Conservation (phyloP, 2,888 invertebrate genomes). For the Empis livida region DNA sequence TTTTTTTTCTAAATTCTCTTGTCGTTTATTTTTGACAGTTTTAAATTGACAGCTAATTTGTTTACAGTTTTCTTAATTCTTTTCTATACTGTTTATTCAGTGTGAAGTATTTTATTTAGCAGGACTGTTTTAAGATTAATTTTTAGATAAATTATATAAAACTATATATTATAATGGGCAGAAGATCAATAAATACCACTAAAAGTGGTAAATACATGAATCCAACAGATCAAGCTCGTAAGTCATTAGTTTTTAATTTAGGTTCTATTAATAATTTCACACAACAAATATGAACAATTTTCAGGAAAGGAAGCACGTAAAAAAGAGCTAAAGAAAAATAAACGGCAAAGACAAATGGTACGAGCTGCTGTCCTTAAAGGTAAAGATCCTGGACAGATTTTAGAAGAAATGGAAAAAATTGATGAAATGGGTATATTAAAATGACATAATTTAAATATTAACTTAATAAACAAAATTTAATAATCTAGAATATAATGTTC, state of each 20-base stretch:
- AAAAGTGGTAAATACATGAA: slow-evolving; percentile 99
- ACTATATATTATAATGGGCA: slow-evolving; percentile 63
- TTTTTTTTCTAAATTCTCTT: too few relatives aligned
- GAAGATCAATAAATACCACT: slow-evolving; percentile 94
- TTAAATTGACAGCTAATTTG: neutral
- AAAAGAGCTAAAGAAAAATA: slow-evolving; percentile 96
- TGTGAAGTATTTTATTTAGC: too few relatives aligned
- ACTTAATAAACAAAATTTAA: slow-evolving; percentile 2
- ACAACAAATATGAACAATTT: slow-evolving; percentile 11
- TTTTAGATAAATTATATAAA: neutral
- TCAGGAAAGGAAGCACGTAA: slow-evolving; percentile 95
- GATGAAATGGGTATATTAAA: slow-evolving; percentile 83
- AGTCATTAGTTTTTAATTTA: slow-evolving; percentile 36
- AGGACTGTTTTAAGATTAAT: too few relatives aligned
- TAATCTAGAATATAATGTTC: slow-evolving; percentile 77
- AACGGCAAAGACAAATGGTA: slow-evolving; percentile 91
- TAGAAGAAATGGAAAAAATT: slow-evolving; percentile 93
- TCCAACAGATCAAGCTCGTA: slow-evolving; percentile 97
- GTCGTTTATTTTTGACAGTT: too few relatives aligned
- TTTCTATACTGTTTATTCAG: too few relatives aligned
- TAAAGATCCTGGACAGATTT: slow-evolving; percentile 89
- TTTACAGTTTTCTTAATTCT: neutral
- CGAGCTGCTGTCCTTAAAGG: slow-evolving; percentile 93
- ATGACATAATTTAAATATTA: neutral
- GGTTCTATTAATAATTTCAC: slow-evolving; percentile 15